Evolutionary conservation across 2,888 invertebrate genomes (phyloP), one percentile per base, ranked within the genome.

Genomic region (Calameuta pallipes): DNA sequence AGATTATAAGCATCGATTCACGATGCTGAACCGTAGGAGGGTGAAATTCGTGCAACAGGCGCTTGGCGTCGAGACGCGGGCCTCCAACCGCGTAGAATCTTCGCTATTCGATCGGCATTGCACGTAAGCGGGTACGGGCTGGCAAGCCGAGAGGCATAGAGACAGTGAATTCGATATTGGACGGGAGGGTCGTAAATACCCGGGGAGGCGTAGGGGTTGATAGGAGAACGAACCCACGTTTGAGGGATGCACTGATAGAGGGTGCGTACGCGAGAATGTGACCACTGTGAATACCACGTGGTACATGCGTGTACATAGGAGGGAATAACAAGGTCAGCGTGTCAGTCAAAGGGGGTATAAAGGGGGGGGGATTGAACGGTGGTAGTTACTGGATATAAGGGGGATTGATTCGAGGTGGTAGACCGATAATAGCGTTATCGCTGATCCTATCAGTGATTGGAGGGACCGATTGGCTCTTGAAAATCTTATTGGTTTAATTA

Each of bases 71-170:
- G 80, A 56, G 56, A 56, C 71, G 71, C 80, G 84, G 82, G 82
- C 81, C 83, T 71, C 31, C 88, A 89, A 85, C 81, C 84, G 87
- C 86, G 89, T 89, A 88, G 90, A 90, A 90, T 90, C 89, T 89
- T 90, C 84, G 90, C 88, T 85, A 90, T 90, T 88, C 88, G 88
- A 89, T 90, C 86, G 87, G 87, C 86, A 87, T 89, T 37, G 35
- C 34, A 30, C 30, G n/a, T 36, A 36, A 36, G 56, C 23, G 56
- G 23, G 9, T 56, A 23, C 6, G 56, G 15, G 56, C 56, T 56
- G 56, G 56, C 56, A 56, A 23, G 56, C 23, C 56, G 56, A 56
- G 23, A 56, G 23, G 23, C 23, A 9, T 56, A 56, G 56, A 56
- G 56, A 56, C 56, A 23, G 9, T 56, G 56, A 56, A 56, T 56